A percentile compares a stretch with the other conserved stretches of the same genome.
phyloP scores from a whole-genome alignment of 1,140 invertebrate genomes.

The Hestina assimilis region DNA sequence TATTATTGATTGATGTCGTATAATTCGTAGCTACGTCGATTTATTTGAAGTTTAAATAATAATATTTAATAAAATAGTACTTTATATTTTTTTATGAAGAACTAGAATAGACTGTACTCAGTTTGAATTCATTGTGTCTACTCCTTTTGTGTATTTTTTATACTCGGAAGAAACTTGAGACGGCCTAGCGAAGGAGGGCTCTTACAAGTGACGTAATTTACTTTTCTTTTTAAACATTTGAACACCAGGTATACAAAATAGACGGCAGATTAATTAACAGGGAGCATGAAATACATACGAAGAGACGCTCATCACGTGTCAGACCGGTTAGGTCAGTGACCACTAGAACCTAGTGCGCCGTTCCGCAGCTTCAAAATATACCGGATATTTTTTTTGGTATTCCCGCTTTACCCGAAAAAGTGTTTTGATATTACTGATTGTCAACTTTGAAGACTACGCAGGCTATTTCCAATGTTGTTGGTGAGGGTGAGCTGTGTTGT shows the following conservation, averaged over 20 bases:
- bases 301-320: constrained; percentile 47
- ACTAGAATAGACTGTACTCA: not conserved
- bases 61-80: not conserved
- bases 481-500: no score
- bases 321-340: constrained; percentile 66
- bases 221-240: constrained; percentile 1
- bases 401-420: not conserved
- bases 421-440: not conserved
- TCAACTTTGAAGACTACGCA: no score
- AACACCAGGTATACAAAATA: not conserved
- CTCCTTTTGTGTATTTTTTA: not conserved
- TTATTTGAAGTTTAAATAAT: not conserved
- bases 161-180: constrained; percentile 1
- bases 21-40: not conserved
- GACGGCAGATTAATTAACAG: constrained; percentile 33
- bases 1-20: no score
- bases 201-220: not conserved
- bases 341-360: constrained; percentile 51
- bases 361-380: constrained; percentile 30
- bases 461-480: no score
- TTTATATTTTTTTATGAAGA: not conserved
- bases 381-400: constrained; percentile 3
- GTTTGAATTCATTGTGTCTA: constrained; percentile 1
- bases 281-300: constrained; percentile 40
- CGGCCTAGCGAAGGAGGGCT: not conserved